Conservation (phyloP, 2,888 invertebrate genomes). For the Sepioteuthis lessoniana region DNA sequence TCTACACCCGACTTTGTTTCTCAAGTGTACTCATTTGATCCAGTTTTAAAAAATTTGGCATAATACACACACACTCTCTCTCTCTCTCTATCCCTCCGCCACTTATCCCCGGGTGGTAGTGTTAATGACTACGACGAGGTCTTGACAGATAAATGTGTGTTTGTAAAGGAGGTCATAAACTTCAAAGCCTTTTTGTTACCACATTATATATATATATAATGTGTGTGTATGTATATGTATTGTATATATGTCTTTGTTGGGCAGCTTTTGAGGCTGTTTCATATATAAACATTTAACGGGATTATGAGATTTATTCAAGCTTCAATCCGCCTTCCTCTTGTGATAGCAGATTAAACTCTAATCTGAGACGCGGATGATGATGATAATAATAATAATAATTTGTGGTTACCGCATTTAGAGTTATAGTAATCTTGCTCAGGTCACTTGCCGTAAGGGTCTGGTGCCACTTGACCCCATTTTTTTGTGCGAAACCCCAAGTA, state of each 20-base stretch:
- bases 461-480: too few species aligned
- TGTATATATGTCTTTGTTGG: not conserved
- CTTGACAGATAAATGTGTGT: not conserved
- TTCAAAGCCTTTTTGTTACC: not conserved
- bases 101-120: not conserved
- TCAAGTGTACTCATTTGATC: not conserved
- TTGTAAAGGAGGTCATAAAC: not conserved
- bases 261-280: constrained; percentile 17
- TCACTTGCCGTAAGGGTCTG: too few species aligned
- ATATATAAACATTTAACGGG: constrained; percentile 6
- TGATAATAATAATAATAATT: not conserved
- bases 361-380: not conserved
- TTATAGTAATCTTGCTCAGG: too few species aligned
- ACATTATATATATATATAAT: not conserved
- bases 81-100: not conserved
- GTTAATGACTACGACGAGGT: not conserved
- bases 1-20: not conserved
- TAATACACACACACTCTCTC: too few species aligned
- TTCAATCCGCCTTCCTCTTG: not conserved
- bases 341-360: not conserved
- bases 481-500: too few species aligned
- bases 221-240: constrained; percentile 33
- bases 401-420: too few species aligned
- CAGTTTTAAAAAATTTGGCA: not conserved
- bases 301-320: not conserved